Percentiles rank a stretch among this genome's conserved stretches.
These are phyloP conservation scores for Acipenser transmontanus DNA, from an alignment of 2,797 vertebrate genomes.

Conservation along the genomic window DNA sequence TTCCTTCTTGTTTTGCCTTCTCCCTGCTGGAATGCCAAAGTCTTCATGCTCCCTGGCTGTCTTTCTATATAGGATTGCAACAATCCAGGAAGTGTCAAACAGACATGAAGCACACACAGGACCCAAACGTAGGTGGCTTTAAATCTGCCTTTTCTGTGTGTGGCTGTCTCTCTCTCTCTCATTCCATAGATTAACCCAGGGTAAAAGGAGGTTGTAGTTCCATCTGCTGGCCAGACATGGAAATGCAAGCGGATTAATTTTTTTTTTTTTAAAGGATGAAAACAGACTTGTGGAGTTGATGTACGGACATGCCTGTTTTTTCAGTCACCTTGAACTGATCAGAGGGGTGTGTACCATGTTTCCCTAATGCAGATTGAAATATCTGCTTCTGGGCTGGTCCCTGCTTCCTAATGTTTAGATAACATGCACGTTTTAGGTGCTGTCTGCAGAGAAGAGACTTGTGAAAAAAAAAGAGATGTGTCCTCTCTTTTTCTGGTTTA, in stretches of 20 bases:
- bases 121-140: conserved; percentile 32
- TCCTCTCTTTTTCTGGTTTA: no score
- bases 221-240: conserved; percentile 43
- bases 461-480: no score
- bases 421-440: no score
- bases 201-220: conserved; percentile 34
- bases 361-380: no score
- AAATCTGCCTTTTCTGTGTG: conserved; percentile 11
- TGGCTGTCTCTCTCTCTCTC: conserved; percentile 27
- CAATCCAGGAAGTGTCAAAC: conserved; percentile 46
- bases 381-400: no score
- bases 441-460: no score
- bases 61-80: conserved; percentile 19
- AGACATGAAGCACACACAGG: conserved; percentile 29
- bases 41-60: conserved; percentile 18
- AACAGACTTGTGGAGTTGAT: neutral
- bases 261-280: neutral
- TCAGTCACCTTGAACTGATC: no score
- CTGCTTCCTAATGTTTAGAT: no score
- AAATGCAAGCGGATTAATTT: conserved; percentile 18
- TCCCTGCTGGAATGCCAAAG: conserved; percentile 24
- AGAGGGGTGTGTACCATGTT: no score
- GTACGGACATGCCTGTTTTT: no score
- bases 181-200: conserved; percentile 37
- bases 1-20: conserved; percentile 23